Evolutionary conservation across 2,797 vertebrate genomes (phyloP), one percentile per base, ranked within the genome.

Genomic region (Galago senegalensis): DNA sequence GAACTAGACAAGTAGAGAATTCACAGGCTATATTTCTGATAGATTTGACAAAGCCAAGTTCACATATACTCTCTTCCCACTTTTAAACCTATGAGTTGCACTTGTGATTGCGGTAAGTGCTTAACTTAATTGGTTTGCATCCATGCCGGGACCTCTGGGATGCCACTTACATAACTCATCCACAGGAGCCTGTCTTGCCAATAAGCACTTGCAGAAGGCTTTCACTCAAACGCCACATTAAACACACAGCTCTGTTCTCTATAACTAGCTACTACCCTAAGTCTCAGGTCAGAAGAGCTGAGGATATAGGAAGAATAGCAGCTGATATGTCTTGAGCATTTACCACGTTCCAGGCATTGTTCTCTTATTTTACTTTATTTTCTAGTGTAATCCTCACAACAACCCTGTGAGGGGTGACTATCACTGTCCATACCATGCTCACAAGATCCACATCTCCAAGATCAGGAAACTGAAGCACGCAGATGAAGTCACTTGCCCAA

Each of bases 81-180:
- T 97, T 96, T 96, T 79, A 95, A 98, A 97, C 91, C 93, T 94
- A 80, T 88, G 93, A 97, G 95, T 88, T 96, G 89, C 89, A 96
- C 96, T 97, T 94, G 72, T 83, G 96, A 96, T 96, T 97, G 97
- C 58, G 95, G 97, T 97, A 97, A 97, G 97, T 93, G 97, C 97
- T 98, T 98, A 96, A 98, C 97, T 98, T 96, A 97, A 98, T 98
- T 98, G 97, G 96, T 97, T 97, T 98, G 97, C 93, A 97, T 97
- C 96, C 93, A 97, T 88, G 94, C 95, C 10, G 12, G 94, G 97
- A 98, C 97, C 97, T 97, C 94, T 96, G 96, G 97, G 97, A 98
- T 92, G 96, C 96, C 94, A 56, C 93, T 95, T 93, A 95, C 97
- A 97, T 97, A 98, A 97, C 97, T 97, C 97, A 97, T 97, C 93